Evolutionary conservation across 30 jellyfish, hydroid and myxozoan species (phyloP).

Genomic region (Phacellophora camtschatica): DNA sequence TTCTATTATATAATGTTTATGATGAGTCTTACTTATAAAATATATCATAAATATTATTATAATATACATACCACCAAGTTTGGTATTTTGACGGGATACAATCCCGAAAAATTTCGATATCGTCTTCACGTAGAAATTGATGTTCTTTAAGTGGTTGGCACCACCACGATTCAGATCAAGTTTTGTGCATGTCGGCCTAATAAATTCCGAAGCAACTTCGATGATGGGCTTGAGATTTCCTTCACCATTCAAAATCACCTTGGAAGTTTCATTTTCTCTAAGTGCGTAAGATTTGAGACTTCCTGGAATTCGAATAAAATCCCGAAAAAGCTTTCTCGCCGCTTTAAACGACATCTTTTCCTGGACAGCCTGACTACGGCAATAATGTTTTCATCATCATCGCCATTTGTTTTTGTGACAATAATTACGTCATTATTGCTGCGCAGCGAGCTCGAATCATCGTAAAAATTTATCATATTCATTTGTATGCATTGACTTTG

Average conservation of each 20-base stretch:
- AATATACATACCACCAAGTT: background rate
- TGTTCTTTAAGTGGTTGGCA: background rate
- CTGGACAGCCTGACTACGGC: background rate
- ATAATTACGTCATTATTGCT: background rate
- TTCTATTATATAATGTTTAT: no score
- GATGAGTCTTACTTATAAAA: no score
- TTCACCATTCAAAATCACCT: background rate
- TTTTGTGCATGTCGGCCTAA: background rate
- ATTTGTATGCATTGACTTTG: no score
- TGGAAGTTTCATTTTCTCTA: conserved; percentile 10
- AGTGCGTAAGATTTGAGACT: background rate
- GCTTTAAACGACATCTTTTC: conserved; percentile 36
- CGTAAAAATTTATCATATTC: no score
- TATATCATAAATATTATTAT: no score
- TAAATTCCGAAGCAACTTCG: background rate
- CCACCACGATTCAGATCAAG: background rate
- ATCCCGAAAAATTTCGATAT: background rate
- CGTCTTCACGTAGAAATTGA: background rate
- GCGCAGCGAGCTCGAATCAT: no score
- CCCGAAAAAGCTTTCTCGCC: conserved; percentile 40
- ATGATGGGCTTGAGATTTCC: background rate
- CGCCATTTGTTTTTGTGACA: background rate
- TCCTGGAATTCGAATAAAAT: conserved; percentile 12
- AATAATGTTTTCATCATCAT: background rate
- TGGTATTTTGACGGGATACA: background rate